Evolutionary conservation across 2,797 vertebrate genomes (phyloP), one percentile per base, ranked within the genome.

Genomic region (Pangasius krempfi): DNA sequence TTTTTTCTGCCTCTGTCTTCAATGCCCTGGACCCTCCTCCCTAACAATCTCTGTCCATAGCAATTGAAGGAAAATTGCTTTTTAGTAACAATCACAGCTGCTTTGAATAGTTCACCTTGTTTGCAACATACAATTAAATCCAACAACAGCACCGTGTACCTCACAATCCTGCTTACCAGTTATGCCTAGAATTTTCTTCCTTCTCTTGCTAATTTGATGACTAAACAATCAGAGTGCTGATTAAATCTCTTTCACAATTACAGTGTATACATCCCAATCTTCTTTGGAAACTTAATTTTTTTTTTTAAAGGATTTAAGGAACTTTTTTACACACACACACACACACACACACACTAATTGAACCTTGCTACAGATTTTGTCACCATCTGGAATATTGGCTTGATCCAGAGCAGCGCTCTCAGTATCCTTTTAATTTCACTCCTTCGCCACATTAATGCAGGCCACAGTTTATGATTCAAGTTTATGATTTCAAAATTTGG

Each of bases 41-140:
- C 18, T 60, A 91, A 95, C 95, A 95, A 95, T 96, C 96, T 66
- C 95, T 90, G 94, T 92, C 91, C 93, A 92, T 89, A 88, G 90
- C 95, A 95, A 95, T 96, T 96, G 94, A 94, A 93, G 90, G 93
- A 91, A 96, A 95, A 94, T 90, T 90, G 87, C 93, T 94, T 96
- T 94, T 96, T 22, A 89, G 91, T 92, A 95, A 93, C 91, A 94
- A 93, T 94, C 92, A 92, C 92, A 93, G 93, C 91, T 92, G 91
- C 92, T 75, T 87, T 90, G 91, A 93, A 92, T 94, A 92, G 92
- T 82, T 92, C 16, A 0, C 90, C 90, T 95, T 93, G 94, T 95
- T 96, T 94, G 93, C 94, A 95, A 92, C 75, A 93, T 87, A 80
- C 96, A 96, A 96, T 96, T 96, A 95, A 95, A 96, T 94, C 92